Evolutionary conservation across 2,113 vertebrate genomes (phyloP), one percentile per base, ranked within the genome.

Genomic region (Glaucomys volans): DNA sequence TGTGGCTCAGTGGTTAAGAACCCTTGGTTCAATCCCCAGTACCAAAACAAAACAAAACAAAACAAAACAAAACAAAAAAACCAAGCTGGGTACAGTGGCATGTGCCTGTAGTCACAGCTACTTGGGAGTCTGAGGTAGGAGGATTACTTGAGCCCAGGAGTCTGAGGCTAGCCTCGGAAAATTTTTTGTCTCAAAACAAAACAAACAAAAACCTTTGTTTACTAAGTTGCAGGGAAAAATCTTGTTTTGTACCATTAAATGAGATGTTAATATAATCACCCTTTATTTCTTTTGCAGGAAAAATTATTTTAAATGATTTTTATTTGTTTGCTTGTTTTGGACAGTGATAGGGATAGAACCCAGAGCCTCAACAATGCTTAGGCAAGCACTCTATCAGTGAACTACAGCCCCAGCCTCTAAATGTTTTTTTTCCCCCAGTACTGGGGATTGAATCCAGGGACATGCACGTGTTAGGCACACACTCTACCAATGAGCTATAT

Each of bases 271-370:
- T 79, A 82, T 22, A 80, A 81, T 85, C 83, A 81, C 1, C 14
- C 92, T 86, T 88, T 83, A 9, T 62, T 81, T 93, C 32, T 96
- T 92, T 90, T 80, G 24, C 37, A 91, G 42, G 32, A 66, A 66
- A 32, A 67, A 35, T 67, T 0, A 90, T 54, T 82, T 95, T 85
- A 91, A 85, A 86, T 91, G 12, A 30, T 79, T 57, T 57, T n/a
- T 67, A 32, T 66, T 69, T 69, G 35, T n/a, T 69, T 69, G 8
- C 26, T 64, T 64, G 14, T 37, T 71, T 35, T 17, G n/a, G 42
- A 35, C 24, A 20, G 35, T 16, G 8, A 35, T 77, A 4, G n/a
- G 17, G n/a, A 54, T 30, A 5, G 20, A 80, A 81, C 18, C 5
- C 67, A 74, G 50, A 64, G 16, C 42, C n/a, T 80, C 32, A 26